phyloP scores from a whole-genome alignment of 1,140 invertebrate species.

The Stegodyphus dumicola region DNA sequence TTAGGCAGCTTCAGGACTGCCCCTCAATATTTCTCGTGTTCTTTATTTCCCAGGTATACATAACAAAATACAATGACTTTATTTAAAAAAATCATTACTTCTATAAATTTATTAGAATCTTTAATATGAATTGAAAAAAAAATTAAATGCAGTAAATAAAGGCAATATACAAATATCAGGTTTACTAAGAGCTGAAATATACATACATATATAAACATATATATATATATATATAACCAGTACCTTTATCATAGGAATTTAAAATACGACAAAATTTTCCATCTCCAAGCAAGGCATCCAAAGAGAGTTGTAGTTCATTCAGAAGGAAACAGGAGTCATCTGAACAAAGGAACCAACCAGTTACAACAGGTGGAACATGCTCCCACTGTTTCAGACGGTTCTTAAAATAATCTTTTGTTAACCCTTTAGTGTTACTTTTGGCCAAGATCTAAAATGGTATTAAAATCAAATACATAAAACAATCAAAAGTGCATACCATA shows the following conservation, averaged over 20 bases:
- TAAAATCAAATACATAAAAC: no score
- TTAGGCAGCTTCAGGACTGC: no score
- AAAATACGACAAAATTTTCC: constrained; percentile 37
- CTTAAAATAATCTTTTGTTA: constrained; percentile 18
- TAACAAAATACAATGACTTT: no score
- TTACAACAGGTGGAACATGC: constrained; percentile 24
- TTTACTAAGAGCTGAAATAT: neutral
- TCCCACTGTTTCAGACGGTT: constrained; percentile 47
- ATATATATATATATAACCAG: neutral
- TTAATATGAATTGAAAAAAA: neutral
- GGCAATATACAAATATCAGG: neutral
- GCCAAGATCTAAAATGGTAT: constrained; percentile 36
- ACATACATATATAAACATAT: no score
- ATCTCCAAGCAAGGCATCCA: constrained; percentile 29
- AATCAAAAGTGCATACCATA: no score
- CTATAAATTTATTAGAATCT: neutral
- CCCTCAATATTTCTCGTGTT: no score
- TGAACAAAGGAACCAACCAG: constrained; percentile 31
- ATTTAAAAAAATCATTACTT: no score
- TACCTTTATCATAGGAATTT: constrained; percentile 30
- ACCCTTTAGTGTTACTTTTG: constrained; percentile 36
- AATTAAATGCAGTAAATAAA: neutral
- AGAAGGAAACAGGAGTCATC: constrained; percentile 18
- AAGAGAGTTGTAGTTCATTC: neutral
- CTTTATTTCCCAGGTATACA: no score